phyloP scores from a whole-genome alignment of 2,888 invertebrate species.

The Amphipyra berbera region DNA sequence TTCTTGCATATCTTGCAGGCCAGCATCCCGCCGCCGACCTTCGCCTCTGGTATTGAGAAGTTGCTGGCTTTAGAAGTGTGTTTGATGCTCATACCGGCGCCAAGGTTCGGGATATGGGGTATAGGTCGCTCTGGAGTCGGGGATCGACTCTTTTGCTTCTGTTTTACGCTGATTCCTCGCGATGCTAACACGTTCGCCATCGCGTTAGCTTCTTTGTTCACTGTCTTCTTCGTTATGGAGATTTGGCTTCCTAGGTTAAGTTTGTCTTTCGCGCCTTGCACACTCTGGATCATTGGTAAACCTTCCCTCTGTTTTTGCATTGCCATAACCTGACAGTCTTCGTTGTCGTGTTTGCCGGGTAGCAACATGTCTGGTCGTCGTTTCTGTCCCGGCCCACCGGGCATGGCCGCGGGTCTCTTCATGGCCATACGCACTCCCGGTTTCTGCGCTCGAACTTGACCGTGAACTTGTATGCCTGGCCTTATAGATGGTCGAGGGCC shows the following conservation, averaged over 20 bases:
- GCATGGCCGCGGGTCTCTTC: conserved; percentile 75
- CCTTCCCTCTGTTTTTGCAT: conserved; percentile 93
- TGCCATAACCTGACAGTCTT: conserved; percentile 93
- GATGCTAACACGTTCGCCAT: conserved; percentile 94
- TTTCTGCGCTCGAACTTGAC: conserved; percentile 78
- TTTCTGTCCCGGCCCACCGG: conserved; percentile 76
- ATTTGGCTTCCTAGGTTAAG: conserved; percentile 93
- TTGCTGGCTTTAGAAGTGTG: conserved; percentile 85
- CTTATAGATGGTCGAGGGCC: conserved; percentile 78
- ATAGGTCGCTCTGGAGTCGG: conserved; percentile 83
- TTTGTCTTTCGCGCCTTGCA: conserved; percentile 91
- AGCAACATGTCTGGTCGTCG: conserved; percentile 91
- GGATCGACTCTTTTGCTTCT: conserved; percentile 89
- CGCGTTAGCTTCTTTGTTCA: conserved; percentile 92
- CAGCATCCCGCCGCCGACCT: conserved; percentile 80
- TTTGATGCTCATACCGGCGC: conserved; percentile 88
- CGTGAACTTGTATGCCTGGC: conserved; percentile 83
- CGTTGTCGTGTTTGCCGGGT: conserved; percentile 93
- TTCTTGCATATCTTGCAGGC: conserved; percentile 85
- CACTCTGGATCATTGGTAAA: conserved; percentile 93
- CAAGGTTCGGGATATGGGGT: conserved; percentile 85
- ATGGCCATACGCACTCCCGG: conserved; percentile 80
- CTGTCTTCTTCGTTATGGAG: conserved; percentile 91
- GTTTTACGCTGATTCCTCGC: conserved; percentile 94
- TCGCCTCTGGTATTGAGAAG: conserved; percentile 84